phyloP scores from a whole-genome alignment of 2,113 vertebrate species.

The Eublepharis macularius region DNA sequence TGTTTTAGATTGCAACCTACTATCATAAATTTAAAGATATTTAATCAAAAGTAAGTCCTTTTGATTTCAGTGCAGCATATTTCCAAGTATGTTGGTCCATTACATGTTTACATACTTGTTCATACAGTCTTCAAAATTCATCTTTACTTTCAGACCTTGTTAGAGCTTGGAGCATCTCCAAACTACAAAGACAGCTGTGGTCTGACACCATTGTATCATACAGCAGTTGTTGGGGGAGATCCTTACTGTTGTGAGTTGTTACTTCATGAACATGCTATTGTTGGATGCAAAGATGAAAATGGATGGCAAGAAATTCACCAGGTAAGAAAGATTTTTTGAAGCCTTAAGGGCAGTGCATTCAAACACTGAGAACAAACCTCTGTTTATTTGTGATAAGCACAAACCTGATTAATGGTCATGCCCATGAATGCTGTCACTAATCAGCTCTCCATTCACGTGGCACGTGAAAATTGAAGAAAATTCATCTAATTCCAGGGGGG shows the following conservation, averaged over 20 bases:
- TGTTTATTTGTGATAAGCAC: no score
- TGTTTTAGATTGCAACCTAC: background rate
- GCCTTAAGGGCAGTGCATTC: background rate
- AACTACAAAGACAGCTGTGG: slow-evolving; percentile 96
- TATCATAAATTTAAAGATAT: background rate
- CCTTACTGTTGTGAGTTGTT: slow-evolving; percentile 93
- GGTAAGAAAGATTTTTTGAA: slow-evolving; percentile 69
- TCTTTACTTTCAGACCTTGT: slow-evolving; percentile 78
- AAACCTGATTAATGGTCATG: no score
- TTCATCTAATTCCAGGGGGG: no score
- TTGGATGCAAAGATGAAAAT: slow-evolving; percentile 92
- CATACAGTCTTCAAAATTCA: slow-evolving; percentile 23
- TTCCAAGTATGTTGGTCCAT: background rate
- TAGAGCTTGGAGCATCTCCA: slow-evolving; percentile 91
- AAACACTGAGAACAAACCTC: no score
- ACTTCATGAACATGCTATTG: slow-evolving; percentile 83
- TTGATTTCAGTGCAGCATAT: background rate
- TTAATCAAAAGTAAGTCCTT: background rate
- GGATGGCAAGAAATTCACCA: slow-evolving; percentile 98
- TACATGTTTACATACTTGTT: background rate
- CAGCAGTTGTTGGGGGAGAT: slow-evolving; percentile 88
- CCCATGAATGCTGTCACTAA: no score
- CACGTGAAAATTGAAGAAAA: no score
- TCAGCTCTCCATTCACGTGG: no score
- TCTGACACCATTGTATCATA: slow-evolving; percentile 92